Evolutionary conservation across 2,797 vertebrate species (phyloP).

Genomic region (Jordanella pulchra): DNA sequence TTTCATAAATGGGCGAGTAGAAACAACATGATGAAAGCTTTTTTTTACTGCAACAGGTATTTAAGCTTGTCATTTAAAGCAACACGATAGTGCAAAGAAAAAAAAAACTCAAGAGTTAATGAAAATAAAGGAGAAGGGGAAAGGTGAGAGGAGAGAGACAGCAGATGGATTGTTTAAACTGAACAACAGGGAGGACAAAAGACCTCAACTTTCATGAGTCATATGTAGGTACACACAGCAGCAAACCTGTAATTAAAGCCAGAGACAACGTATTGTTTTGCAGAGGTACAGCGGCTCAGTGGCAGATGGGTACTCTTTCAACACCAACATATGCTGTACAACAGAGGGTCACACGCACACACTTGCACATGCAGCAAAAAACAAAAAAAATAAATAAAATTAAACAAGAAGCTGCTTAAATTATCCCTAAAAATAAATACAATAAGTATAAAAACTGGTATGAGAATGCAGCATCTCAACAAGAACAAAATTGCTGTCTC

Average conservation of each 20-base stretch:
- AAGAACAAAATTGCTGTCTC: constrained; percentile 29
- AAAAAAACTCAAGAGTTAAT: constrained; percentile 49
- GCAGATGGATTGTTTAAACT: constrained; percentile 68
- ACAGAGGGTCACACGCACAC: constrained; percentile 64
- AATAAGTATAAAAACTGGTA: constrained; percentile 7
- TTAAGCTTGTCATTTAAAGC: constrained; percentile 41
- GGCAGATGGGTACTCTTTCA: constrained; percentile 85
- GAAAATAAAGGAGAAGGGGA: constrained; percentile 27
- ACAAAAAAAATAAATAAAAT: too few species aligned
- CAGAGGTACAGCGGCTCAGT: constrained; percentile 68
- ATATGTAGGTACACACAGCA: constrained; percentile 53
- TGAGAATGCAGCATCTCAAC: constrained; percentile 43
- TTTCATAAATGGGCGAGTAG: constrained; percentile 43
- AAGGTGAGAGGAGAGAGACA: constrained; percentile 14
- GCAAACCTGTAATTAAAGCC: constrained; percentile 87
- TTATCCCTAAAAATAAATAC: constrained; percentile 3
- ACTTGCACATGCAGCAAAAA: too few species aligned
- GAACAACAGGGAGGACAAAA: constrained; percentile 62
- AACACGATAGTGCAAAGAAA: constrained; percentile 33
- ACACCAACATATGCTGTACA: constrained; percentile 82
- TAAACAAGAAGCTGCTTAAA: constrained; percentile 13
- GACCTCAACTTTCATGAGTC: constrained; percentile 59
- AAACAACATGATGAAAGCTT: constrained; percentile 35
- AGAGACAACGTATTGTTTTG: constrained; percentile 80
- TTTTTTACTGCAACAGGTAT: constrained; percentile 45